Evolutionary conservation across 1,140 invertebrate genomes (phyloP).

Genomic region (Archegozetes longisetosus): DNA sequence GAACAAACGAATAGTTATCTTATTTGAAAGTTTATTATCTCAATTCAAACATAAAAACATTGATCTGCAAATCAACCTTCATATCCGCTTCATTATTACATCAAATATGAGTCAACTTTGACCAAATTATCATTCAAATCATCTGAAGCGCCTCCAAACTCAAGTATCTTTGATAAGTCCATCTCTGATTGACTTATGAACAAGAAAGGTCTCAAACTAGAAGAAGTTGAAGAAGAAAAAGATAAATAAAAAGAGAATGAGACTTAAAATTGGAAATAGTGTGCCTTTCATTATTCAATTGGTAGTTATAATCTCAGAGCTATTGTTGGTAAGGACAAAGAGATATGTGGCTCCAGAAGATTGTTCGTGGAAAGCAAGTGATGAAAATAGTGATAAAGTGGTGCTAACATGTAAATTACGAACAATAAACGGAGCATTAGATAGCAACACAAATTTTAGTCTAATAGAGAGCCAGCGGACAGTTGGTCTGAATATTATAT

Average conservation of each 20-base stretch:
- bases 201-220: too few species aligned
- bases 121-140: too few species aligned
- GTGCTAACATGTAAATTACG: conserved; percentile 18
- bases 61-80: neutral
- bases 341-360: conserved; percentile 13
- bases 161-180: too few species aligned
- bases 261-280: neutral
- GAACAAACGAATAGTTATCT: too few species aligned
- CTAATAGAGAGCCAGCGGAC: conserved; percentile 22
- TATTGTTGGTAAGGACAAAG: neutral
- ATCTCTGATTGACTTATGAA: too few species aligned
- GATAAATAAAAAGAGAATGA: too few species aligned
- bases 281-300: neutral
- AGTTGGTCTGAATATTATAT: conserved; percentile 18
- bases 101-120: too few species aligned
- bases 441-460: conserved; percentile 21
- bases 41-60: neutral
- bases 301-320: neutral
- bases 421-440: conserved; percentile 16
- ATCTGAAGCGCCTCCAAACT: too few species aligned
- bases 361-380: conserved; percentile 12
- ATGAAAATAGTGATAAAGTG: conserved; percentile 1
- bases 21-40: neutral
- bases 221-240: too few species aligned
- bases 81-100: neutral